Percentiles rank a stretch among this genome's conserved stretches.
Conservation (phyloP, 2,797 vertebrate species). For the Rhinogobio ventralis region DNA sequence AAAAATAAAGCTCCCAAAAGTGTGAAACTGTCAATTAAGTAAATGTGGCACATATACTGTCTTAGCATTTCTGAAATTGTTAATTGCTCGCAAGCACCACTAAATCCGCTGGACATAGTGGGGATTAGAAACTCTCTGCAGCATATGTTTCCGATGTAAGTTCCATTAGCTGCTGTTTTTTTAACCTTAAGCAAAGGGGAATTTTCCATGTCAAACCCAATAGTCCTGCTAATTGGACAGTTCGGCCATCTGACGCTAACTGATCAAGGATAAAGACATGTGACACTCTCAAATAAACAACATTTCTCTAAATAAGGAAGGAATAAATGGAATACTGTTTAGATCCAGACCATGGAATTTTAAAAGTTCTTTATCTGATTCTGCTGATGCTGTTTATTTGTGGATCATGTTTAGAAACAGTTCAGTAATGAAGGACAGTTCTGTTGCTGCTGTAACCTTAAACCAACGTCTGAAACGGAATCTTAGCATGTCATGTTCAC, state of each 20-base stretch:
- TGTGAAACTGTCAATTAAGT: conserved; percentile 47
- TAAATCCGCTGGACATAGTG: conserved; percentile 43
- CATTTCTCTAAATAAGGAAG: conserved; percentile 14
- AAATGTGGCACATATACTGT: conserved; percentile 38
- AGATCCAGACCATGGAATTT: not conserved
- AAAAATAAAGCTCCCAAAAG: conserved; percentile 46
- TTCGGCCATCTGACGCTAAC: conserved; percentile 42
- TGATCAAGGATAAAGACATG: conserved; percentile 46
- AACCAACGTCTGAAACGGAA: not conserved
- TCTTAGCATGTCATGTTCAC: conserved; percentile 23
- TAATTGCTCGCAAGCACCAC: conserved; percentile 49
- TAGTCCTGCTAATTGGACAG: conserved; percentile 34
- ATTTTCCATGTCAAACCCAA: conserved; percentile 54
- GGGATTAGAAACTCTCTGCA: conserved; percentile 54
- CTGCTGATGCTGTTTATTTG: conserved; percentile 10
- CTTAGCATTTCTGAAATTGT: conserved; percentile 36
- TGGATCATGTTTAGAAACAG: not conserved
- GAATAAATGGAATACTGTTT: conserved; percentile 27
- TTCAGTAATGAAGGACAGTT: conserved; percentile 12
- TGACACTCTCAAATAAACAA: conserved; percentile 62
- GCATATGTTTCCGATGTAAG: conserved; percentile 63
- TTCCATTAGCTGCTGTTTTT: conserved; percentile 58
- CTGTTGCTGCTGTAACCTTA: conserved; percentile 29
- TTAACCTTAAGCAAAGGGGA: conserved; percentile 46
- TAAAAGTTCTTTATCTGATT: conserved; percentile 45